Evolutionary conservation across 53 echinoderm and acorn worm species (phyloP).

Genomic region (Actinopyga echinites): DNA sequence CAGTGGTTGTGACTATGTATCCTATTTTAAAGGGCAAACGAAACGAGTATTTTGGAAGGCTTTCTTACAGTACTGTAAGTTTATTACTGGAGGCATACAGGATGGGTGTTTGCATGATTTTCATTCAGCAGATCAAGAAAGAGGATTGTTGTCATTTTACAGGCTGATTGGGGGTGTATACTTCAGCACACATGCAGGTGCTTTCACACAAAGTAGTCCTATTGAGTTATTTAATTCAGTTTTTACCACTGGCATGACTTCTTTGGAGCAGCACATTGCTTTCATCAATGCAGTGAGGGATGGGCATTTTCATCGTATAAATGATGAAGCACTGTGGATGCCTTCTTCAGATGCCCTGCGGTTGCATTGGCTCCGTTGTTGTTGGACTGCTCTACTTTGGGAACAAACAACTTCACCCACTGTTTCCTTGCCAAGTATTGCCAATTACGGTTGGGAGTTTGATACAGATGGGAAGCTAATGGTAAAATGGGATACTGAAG

Average conservation of each 20-base stretch:
- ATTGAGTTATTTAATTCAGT: not conserved
- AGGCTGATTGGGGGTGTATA: constrained; percentile 43
- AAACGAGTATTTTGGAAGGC: constrained; percentile 28
- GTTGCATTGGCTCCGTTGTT: constrained; percentile 13
- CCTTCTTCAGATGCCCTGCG: constrained; percentile 18
- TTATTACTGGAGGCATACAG: constrained; percentile 14
- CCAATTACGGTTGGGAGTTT: not conserved
- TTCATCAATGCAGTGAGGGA: constrained; percentile 13
- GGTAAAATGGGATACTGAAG: not conserved
- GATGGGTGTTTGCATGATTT: not conserved
- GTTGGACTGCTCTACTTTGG: not conserved
- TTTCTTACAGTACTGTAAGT: constrained; percentile 18
- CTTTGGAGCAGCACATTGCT: not conserved
- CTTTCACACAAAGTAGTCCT: constrained; percentile 13
- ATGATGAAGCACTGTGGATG: constrained; percentile 10
- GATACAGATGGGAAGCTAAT: not conserved
- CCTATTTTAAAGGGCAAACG: constrained; percentile 11
- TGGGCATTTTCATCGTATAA: constrained; percentile 8
- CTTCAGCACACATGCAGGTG: constrained; percentile 21
- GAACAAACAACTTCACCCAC: not conserved
- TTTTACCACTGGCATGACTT: not conserved
- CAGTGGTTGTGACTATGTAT: constrained; percentile 54
- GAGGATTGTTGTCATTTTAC: constrained; percentile 41
- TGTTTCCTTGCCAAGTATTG: not conserved
- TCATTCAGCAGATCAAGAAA: not conserved